Evolutionary conservation across 1,140 invertebrate species (phyloP), one percentile per base, ranked within the genome.

Genomic region (Archivesica marissinica): DNA sequence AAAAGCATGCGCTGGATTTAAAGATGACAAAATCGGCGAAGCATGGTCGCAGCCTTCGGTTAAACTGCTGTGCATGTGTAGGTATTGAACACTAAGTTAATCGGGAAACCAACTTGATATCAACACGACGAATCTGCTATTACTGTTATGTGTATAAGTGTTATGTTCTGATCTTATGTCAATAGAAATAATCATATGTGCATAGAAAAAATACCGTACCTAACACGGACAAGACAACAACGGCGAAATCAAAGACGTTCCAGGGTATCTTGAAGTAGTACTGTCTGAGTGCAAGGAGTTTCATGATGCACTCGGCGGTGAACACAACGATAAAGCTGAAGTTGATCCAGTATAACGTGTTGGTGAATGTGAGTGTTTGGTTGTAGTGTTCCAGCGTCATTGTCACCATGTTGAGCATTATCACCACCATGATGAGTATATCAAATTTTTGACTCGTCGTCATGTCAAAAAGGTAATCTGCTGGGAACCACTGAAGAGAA

Each of bases 191-290:
- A 47, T 47, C 7, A 9, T 47, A 23, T 79, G 41, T 39, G 17
- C 61, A 54, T 11, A 59, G 9, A 11, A 39, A 0, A 64, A 17
- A 20, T 20, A 30, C 88, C 91, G 90, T 88, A 94, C 93, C 92
- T 86, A 94, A 85, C 95, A 99, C 98, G 94, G 98, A 99, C 94
- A 99, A 96, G 95, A 99, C 98, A 92, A 99, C 98, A 94, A 99
- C 98, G 92, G 99, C 97, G 95, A 99, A 98, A 96, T 99, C 99
- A 96, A 99, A 99, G 90, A 99, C 96, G 95, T 99, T 99, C 99
- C 99, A 99, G 82, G 98, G 98, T 95, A 99, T 98, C 94, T 98
- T 98, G 96, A 99, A 99, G 95, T 99, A 99, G 95, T 99, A 97
- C 95, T 97, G 98, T 92, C 98, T 96, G 91, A 99, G 96, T 85